Base-by-base conservation (phyloP, 2,113 vertebrate genomes). In the Tachysurus fulvidraco region DNA sequence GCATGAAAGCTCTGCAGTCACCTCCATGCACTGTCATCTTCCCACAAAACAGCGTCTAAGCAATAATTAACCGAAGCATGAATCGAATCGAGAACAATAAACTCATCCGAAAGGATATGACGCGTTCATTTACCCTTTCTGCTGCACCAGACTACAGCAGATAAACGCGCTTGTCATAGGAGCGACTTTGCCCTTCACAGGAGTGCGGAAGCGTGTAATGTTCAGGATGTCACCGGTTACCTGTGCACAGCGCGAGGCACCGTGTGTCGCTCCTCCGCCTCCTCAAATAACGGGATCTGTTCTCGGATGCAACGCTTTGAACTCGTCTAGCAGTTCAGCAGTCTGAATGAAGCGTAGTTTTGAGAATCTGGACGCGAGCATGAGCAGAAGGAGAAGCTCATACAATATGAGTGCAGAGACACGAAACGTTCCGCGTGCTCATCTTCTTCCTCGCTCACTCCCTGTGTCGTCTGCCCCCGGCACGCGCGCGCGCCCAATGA, bases 1-100 rank as follows among this genome's bases (percentile, higher is more conserved):
- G 19, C 28, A 65, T 64, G 21, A 86, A 83, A 87, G 91, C 89
- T 74, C 87, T 83, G 89, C 89, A 90, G 92, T 93, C 86, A 83
- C 90, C 85, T 91, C 92, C 88, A 69, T 91, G 90, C 90, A 90
- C 88, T 94, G 92, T 92, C 93, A 91, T 92, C 87, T 84, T 92
- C 89, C 83, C 83, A 60, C 19, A 76, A 60, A 73, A 25, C 81
- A 57, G 86, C 54, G 25, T 74, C 52, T n/a, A 17, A 74, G 23
- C 36, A 28, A 67, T 17, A 50, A 59, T 83, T 21, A 44, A 11
- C 64, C 28, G 16, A 10, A 28, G 19, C 54, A 62, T 23, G 25
- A 83, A 59, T 17, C 67, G 21, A 73, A 69, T 69, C 4, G n/a
- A 19, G n/a, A 9, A 74, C 54, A n/a, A 25, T 28, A 36, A 46